phyloP scores from a whole-genome alignment of 2,888 invertebrate species.

The Theodoxus fluviatilis region DNA sequence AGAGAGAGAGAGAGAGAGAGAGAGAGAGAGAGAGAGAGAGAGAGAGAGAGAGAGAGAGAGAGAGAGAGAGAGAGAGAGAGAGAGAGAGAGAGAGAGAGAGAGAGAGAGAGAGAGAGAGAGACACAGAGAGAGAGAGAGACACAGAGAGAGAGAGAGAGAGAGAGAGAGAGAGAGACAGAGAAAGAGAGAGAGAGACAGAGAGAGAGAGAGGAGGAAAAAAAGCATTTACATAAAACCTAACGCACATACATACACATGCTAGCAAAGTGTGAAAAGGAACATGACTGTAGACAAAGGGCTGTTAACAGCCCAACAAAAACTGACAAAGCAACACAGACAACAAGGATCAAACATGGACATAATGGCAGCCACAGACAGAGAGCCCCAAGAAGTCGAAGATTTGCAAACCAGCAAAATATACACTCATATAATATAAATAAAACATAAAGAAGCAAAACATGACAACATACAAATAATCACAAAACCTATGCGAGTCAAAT shows the following conservation, averaged over 20 bases:
- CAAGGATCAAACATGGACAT: too few species aligned
- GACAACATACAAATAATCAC: not conserved
- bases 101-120: not conserved
- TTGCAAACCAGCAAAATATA: not conserved
- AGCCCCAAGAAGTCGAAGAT: too few species aligned
- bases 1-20: not conserved
- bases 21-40: slow-evolving; percentile 2
- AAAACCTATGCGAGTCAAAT: not conserved
- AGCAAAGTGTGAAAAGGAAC: too few species aligned
- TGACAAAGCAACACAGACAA: too few species aligned
- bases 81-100: slow-evolving; percentile 2
- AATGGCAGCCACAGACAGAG: too few species aligned
- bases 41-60: slow-evolving; percentile 2
- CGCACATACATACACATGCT: not conserved
- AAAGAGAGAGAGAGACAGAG: not conserved
- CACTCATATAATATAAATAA: not conserved
- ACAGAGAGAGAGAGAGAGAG: not conserved
- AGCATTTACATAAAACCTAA: not conserved
- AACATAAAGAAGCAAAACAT: not conserved
- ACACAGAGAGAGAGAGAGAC: not conserved
- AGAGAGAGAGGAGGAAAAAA: not conserved
- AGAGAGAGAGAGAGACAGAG: not conserved
- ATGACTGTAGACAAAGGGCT: too few species aligned
- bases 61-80: slow-evolving; percentile 2
- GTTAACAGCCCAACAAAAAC: too few species aligned